Base-by-base conservation (phyloP, 2,888 invertebrate genomes). In the Agrochola circellaris region DNA sequence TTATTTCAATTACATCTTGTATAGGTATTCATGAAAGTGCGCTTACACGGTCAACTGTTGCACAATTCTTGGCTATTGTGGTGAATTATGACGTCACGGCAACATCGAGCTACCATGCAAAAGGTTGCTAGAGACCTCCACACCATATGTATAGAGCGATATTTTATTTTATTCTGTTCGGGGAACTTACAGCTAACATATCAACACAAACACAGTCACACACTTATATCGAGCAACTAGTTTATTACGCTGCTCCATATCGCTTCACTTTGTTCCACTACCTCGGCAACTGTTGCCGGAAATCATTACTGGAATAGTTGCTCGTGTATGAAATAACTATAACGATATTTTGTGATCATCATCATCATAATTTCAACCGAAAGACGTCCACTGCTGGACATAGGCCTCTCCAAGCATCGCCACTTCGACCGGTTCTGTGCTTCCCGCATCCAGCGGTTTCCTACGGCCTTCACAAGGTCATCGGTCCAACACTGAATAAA, bases 1-100 rank as follows among this genome's bases (percentile, higher is more conserved):
- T 51, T 23, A 51, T 51, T 51, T 71, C 8, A 48, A 67, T 11
- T 38, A 51, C 51, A 66, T 8, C 23, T 67, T 67, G 67, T 67
- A 23, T 30, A 26, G 3, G 26, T 66, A 26, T 30, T 66, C 3
- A 51, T 9, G 23, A 67, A 67, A 23, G 23, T 51, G 15, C 4
- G 15, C 23, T 51, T 67, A 67, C 67, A 17, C 15, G 17, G 30
- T 23, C 23, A n/a, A 67, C 67, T 51, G 3, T 51, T 67, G 23
- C 51, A 67, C 11, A 34, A 17, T n/a, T 13, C 6, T 34, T 51
- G 26, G n/a, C 42, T 42, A 15, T 34, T 67, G 8, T 9, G 17
- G 1, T 34, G 51, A 48, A 30, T 23, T 20, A 51, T 67, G 51
- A 67, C 67, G 67, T 67, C 23, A 48, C 30, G 23, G 30, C 15